Conservation (phyloP, 2,797 vertebrate species). For the Sebastes kiyomatsui region DNA sequence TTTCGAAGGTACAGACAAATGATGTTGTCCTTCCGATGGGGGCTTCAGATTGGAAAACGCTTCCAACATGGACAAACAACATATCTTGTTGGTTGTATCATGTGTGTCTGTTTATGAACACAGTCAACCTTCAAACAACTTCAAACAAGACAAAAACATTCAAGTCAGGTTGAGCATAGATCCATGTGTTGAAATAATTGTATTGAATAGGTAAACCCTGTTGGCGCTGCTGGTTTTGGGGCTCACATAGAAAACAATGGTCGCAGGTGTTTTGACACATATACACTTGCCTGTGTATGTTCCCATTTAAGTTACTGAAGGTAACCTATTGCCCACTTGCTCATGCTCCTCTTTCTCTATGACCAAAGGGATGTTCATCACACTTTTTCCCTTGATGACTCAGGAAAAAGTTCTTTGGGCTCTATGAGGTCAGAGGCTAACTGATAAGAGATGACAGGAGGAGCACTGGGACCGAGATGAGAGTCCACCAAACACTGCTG, state of each 20-base stretch:
- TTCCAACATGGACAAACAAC: background rate
- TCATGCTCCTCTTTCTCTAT: background rate
- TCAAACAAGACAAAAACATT: too few species aligned
- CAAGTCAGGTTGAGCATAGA: background rate
- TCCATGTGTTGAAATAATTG: background rate
- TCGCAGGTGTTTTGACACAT: background rate
- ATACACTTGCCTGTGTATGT: too few species aligned
- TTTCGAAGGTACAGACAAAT: too few species aligned
- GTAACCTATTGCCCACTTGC: background rate
- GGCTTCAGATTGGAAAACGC: too few species aligned
- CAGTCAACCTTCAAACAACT: background rate
- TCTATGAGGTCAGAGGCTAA: background rate
- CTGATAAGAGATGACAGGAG: conserved; percentile 12
- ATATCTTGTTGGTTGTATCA: background rate
- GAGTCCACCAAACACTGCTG: conserved; percentile 1
- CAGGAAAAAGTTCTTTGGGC: background rate
- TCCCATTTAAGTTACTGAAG: background rate
- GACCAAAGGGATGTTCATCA: background rate
- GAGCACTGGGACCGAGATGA: conserved; percentile 7
- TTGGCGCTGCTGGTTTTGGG: background rate
- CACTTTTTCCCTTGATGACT: background rate
- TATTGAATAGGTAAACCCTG: background rate
- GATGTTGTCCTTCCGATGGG: too few species aligned
- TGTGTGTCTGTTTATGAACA: background rate
- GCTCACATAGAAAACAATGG: background rate